Evolutionary conservation across 2,113 vertebrate species (phyloP).

Genomic region (Carassius auratus): DNA sequence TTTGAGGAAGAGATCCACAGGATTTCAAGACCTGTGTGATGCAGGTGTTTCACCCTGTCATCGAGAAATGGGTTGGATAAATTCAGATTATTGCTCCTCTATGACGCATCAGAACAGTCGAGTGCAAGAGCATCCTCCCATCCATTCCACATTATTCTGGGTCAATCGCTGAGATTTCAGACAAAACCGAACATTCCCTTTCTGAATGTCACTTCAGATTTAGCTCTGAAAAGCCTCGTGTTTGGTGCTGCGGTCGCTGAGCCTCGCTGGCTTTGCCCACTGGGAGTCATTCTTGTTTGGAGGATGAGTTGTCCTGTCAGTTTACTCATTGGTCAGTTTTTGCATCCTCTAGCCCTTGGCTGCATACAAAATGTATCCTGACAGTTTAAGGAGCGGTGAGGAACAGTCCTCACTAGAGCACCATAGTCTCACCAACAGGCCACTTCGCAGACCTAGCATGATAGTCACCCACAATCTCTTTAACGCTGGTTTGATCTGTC

Average conservation of each 20-base stretch:
- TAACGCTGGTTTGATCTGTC: background rate
- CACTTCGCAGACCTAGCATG: background rate
- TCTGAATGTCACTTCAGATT: constrained; percentile 70
- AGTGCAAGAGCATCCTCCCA: constrained; percentile 14
- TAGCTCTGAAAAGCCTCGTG: constrained; percentile 55
- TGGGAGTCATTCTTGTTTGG: constrained; percentile 49
- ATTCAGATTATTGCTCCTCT: constrained; percentile 54
- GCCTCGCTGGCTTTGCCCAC: constrained; percentile 46
- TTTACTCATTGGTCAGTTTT: constrained; percentile 76
- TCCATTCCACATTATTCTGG: constrained; percentile 68
- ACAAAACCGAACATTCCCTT: constrained; percentile 65
- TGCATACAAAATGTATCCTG: constrained; percentile 64
- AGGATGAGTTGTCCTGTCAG: constrained; percentile 73
- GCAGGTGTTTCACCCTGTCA: constrained; percentile 46
- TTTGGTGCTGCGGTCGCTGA: constrained; percentile 49
- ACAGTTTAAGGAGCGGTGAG: constrained; percentile 61
- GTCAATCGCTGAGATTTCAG: constrained; percentile 73
- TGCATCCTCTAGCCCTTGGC: constrained; percentile 57
- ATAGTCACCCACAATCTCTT: background rate
- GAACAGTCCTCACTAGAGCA: background rate
- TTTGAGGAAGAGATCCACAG: constrained; percentile 33
- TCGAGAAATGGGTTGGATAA: constrained; percentile 9
- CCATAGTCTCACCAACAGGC: constrained; percentile 20
- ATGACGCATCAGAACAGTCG: constrained; percentile 51
- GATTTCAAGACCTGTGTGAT: constrained; percentile 47